Evolutionary conservation across 2,113 vertebrate species (phyloP).

Genomic region (Sinocyclocheilus grahami): DNA sequence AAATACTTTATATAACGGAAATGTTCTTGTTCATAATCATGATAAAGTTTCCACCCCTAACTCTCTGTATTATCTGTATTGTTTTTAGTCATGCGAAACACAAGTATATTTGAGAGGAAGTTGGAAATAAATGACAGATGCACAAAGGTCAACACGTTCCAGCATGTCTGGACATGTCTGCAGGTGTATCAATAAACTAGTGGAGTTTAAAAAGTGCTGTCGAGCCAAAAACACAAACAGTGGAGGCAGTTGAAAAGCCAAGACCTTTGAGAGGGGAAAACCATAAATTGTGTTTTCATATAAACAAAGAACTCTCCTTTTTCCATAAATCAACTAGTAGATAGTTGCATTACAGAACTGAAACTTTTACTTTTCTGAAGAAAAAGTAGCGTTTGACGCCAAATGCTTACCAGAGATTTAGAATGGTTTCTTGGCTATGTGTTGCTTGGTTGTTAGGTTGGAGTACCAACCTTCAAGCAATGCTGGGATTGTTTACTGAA

Average conservation of each 20-base stretch:
- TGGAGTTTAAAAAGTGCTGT: not conserved
- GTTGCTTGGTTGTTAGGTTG: not conserved
- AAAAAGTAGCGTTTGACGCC: not conserved
- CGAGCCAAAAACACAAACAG: constrained; percentile 18
- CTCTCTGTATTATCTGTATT: not conserved
- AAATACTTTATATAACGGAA: not conserved
- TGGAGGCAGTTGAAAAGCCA: constrained; percentile 26
- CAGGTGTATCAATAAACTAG: constrained; percentile 15
- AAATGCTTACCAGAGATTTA: not conserved
- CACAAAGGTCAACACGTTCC: not conserved
- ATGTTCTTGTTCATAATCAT: not conserved
- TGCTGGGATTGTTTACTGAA: too few relatives aligned
- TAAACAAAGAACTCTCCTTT: not conserved
- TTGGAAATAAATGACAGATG: not conserved
- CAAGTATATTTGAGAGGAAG: not conserved
- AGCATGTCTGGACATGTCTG: constrained; percentile 43
- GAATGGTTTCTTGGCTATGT: not conserved
- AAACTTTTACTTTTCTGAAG: not conserved
- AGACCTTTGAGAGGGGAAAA: constrained; percentile 19
- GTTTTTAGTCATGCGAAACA: constrained; percentile 17
- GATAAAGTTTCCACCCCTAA: not conserved
- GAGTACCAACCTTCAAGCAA: not conserved
- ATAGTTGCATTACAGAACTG: not conserved
- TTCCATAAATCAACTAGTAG: not conserved
- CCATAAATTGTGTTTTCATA: not conserved